Base-by-base conservation (phyloP, 2,888 invertebrate genomes). In the Patella ulyssiponensis region DNA sequence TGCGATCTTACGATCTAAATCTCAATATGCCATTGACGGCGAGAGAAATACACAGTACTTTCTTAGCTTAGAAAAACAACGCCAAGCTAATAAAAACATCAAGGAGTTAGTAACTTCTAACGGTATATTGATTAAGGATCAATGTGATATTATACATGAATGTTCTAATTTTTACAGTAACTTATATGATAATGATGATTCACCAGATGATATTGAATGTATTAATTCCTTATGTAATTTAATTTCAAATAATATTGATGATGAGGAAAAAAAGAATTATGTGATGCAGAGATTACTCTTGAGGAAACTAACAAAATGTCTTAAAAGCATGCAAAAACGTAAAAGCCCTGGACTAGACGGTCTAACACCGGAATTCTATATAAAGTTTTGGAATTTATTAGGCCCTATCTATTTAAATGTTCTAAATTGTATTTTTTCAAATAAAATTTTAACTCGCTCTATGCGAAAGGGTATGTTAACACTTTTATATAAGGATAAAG, bases 401-500 rank as follows among this genome's bases (percentile, higher is more conserved):
- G 27, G 23, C 9, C 77, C 78, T 52, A 64, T 73, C 3, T 72
- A 82, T 20, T 15, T 78, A 51, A 51, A 75, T 27, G 54, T 80
- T 33, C 70, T 75, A 17, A 70, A 79, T 71, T 58, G 74, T 17
- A 73, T 72, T 77, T 81, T 79, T 77, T n/a, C 74, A n/a, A 27
- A 71, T 23, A 75, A 75, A 23, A 51, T 54, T 51, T 76, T 83
- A 12, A 76, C 80, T 20, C 69, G 72, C n/a, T 58, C 75, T n/a
- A 76, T 76, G 54, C 77, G 79, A 58, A 27, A 51, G 4, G 73
- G 72, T 51, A 76, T 73, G 70, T 78, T 82, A 14, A 76, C 79
- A 20, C 74, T 82, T n/a, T 69, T 85, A 56, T 82, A 81, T 76
- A 83, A 84, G 81, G 83, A 84, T 73, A 52, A 51, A 33, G 44